Percentiles rank a stretch among this genome's conserved stretches.
These are phyloP conservation scores for Benitochromis conjunctus DNA, from an alignment of 2,113 vertebrate genomes.

Conservation along the genomic window DNA sequence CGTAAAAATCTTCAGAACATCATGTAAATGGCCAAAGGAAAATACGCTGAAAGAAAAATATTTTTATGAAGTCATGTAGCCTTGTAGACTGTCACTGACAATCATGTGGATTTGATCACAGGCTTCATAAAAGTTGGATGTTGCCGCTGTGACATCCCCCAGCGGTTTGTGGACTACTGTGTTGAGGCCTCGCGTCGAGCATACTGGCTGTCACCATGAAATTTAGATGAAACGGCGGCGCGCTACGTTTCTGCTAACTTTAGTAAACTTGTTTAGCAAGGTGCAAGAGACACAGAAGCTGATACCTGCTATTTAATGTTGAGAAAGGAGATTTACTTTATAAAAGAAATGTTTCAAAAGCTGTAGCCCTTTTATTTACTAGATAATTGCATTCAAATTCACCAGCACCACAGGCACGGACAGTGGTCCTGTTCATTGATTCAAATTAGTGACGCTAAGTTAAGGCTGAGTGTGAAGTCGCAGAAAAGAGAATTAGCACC, in stretches of 20 bases:
- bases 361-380: background rate
- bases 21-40: constrained; percentile 1
- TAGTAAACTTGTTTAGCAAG: background rate
- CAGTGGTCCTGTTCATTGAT: background rate
- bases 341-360: background rate
- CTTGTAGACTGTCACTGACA: background rate
- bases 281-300: background rate
- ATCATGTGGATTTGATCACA: background rate
- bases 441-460: background rate
- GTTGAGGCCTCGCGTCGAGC: background rate
- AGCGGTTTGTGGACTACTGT: background rate
- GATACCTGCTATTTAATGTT: background rate
- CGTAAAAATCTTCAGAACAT: constrained; percentile 9
- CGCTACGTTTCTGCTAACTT: background rate
- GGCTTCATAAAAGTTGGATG: background rate
- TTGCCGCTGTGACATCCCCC: background rate
- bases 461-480: no score
- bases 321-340: background rate
- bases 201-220: background rate
- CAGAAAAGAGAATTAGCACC: no score
- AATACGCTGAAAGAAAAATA: background rate
- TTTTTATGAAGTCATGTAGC: background rate
- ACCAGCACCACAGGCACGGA: background rate
- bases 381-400: background rate
- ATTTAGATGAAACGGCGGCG: background rate